A percentile compares a stretch with the other conserved stretches of the same genome.
Evolutionary conservation across 2,113 vertebrate species (phyloP).

Genomic region (Xiphophorus hellerii): DNA sequence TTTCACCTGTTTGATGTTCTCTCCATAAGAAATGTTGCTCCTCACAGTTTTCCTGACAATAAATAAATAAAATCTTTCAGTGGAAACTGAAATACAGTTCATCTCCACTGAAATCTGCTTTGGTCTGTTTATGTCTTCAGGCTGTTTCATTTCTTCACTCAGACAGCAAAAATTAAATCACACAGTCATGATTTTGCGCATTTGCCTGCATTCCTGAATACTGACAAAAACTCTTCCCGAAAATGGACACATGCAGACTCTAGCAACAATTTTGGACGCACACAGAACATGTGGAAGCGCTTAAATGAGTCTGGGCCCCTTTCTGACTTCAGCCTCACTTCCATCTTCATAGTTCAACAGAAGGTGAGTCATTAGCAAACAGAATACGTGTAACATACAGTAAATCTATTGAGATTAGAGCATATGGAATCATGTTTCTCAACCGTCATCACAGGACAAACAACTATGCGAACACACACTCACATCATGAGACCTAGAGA

Average conservation of each 20-base stretch:
- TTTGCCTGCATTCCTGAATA: conserved; percentile 7
- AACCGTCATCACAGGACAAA: not conserved
- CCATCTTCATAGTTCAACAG: conserved; percentile 49
- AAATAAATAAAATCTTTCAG: not conserved
- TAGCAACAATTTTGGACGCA: conserved; percentile 7
- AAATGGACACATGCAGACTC: conserved; percentile 1
- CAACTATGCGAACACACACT: too few species aligned
- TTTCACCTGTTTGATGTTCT: not conserved
- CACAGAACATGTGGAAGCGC: conserved; percentile 48
- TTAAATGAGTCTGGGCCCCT: conserved; percentile 27
- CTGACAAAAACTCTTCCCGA: conserved; percentile 11
- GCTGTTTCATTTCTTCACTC: not conserved
- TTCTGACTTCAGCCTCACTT: conserved; percentile 47
- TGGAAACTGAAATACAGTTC: conserved; percentile 17
- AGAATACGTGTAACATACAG: conserved; percentile 62
- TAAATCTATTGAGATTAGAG: conserved; percentile 46
- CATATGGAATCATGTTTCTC: conserved; percentile 16
- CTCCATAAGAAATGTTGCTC: not conserved
- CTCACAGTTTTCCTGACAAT: not conserved
- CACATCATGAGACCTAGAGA: too few species aligned
- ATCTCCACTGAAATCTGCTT: conserved; percentile 15
- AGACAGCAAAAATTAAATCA: conserved; percentile 13
- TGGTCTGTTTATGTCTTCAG: conserved; percentile 11
- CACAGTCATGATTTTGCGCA: not conserved
- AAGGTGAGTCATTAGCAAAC: conserved; percentile 46